Evolutionary conservation across 2,797 vertebrate species (phyloP).

Genomic region (Neosilurus mollespiculum): DNA sequence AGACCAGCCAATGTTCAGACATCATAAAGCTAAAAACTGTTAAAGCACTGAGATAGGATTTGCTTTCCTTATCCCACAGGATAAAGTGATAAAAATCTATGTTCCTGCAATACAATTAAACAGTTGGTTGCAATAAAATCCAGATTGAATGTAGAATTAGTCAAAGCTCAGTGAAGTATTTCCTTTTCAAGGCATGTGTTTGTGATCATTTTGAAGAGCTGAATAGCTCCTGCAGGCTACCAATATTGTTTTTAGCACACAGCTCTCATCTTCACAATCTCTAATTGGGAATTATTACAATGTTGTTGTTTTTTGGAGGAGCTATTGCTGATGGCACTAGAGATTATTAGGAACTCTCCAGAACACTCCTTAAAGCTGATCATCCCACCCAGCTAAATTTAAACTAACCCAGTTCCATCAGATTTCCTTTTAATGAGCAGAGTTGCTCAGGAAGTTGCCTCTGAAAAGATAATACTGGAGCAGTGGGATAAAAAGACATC

Average conservation of each 20-base stretch:
- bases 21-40: neutral
- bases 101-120: neutral
- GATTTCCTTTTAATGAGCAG: neutral
- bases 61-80: neutral
- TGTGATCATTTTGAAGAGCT: neutral
- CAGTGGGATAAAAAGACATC: neutral
- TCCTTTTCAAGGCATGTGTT: conserved; percentile 7
- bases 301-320: conserved; percentile 6
- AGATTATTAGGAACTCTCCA: neutral
- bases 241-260: conserved; percentile 27
- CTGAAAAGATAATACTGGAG: neutral
- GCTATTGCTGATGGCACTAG: conserved; percentile 19
- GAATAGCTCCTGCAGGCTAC: neutral
- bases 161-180: conserved; percentile 1
- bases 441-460: neutral
- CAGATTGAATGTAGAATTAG: conserved; percentile 4
- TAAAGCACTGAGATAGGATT: neutral
- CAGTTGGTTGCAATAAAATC: neutral
- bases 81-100: neutral
- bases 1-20: neutral
- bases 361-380: neutral
- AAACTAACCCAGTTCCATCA: neutral
- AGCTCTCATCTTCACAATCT: neutral
- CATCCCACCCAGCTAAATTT: conserved; percentile 3
- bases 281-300: conserved; percentile 34